A percentile compares a stretch with the other conserved stretches of the same genome.
These are phyloP conservation scores for Malacoctenus gilli DNA, from an alignment of 2,797 vertebrate species.

Conservation along the genomic window DNA sequence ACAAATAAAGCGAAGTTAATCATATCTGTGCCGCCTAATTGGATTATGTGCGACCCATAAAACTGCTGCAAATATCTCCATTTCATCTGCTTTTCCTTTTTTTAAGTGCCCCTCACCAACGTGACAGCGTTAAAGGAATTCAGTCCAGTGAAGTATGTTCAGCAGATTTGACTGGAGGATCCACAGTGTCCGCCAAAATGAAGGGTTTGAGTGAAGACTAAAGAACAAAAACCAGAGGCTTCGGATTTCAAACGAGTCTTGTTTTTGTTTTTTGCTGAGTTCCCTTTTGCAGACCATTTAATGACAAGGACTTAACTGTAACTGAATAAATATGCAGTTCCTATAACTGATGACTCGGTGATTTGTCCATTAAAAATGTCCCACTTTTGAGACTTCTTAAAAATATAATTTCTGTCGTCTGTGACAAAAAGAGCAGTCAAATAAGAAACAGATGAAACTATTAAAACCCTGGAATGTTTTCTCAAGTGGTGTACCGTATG, in stretches of 20 bases:
- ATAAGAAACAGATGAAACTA: conserved; percentile 66
- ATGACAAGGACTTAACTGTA: conserved; percentile 48
- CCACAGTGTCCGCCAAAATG: conserved; percentile 6
- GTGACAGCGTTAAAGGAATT: background rate
- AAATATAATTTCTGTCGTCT: conserved; percentile 37
- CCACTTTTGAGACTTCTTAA: conserved; percentile 44
- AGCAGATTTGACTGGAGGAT: background rate
- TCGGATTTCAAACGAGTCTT: conserved; percentile 44
- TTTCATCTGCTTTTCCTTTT: conserved; percentile 3
- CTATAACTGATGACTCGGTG: conserved; percentile 51
- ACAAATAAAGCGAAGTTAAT: no score
- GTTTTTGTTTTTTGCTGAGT: conserved; percentile 22
- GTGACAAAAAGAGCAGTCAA: conserved; percentile 44
- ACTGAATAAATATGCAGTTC: conserved; percentile 51
- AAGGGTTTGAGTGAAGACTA: conserved; percentile 18
- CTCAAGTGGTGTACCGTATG: conserved; percentile 37
- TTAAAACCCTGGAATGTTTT: conserved; percentile 59
- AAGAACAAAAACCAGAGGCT: background rate
- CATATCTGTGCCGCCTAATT: no score
- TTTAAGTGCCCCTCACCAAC: background rate
- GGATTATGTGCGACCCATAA: no score
- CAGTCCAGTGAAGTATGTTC: background rate
- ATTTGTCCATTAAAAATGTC: conserved; percentile 60
- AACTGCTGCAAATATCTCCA: no score
- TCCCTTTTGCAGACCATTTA: conserved; percentile 35